Evolutionary conservation across 2,888 invertebrate species (phyloP), one percentile per base, ranked within the genome.

Genomic region (Drosophila testacea): DNA sequence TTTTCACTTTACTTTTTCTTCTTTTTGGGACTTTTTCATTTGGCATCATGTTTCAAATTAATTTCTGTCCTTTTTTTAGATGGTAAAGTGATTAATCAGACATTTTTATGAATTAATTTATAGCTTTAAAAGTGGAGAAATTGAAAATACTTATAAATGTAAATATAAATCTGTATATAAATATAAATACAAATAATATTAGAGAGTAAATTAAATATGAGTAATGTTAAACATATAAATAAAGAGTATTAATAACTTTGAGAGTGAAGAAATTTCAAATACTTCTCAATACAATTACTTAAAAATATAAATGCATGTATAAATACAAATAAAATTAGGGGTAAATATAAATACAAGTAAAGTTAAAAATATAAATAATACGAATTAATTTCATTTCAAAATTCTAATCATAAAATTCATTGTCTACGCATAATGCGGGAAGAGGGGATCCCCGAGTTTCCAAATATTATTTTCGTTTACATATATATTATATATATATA

Each of bases 371-470:
- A 48, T 32, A 16, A 16, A 13, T 30, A 9, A 50, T 1, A 22
- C 22, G 22, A 22, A 22, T 22, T 22, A 22, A 22, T 32, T 32
- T 32, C 32, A 7, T 4, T 42, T 16, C 34, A 1, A 9, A 11
- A 52, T 28, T 48, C 38, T 52, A 56, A 63, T 57, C 68, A 42
- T 41, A 50, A 65, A 59, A 48, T 42, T 27, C 42, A 57, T 61
- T 77, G 56, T 59, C 46, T 39, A 46, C n/a, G 41, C 38, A 55
- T 39, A 56, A 55, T 62, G 57, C 34, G 41, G 54, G 46, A 55
- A 34, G 57, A 48, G 16, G 30, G 28, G 10, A 13, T 16, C 32
- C 22, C 13, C 32, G n/a, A n/a, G n/a, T n/a, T n/a, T n/a, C n/a
- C n/a, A n/a, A n/a, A n/a, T n/a, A n/a, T n/a, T n/a, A n/a, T n/a